Base-by-base conservation (phyloP, 2,888 invertebrate species). In the Pachliopta kotzebuea region DNA sequence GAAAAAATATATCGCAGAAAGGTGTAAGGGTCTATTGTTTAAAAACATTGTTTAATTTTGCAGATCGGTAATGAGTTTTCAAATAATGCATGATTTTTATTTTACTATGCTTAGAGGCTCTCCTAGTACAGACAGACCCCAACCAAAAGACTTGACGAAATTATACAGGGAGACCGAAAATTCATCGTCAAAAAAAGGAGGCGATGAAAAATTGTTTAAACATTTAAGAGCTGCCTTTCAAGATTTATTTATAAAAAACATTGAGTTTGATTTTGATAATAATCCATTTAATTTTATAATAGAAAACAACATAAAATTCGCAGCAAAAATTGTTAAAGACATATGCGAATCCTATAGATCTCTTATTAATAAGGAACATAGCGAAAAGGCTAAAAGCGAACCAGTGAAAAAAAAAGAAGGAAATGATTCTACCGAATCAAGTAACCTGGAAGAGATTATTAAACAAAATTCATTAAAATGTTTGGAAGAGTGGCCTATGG, bases 401-500 rank as follows among this genome's bases (percentile, higher is more conserved):
- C 76, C 83, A n/a, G 69, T 76, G 26, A 90, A 83, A 73, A 84
- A 85, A 72, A 90, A 82, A 68, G 87, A 88, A 0, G 85, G 85
- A 1, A 76, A 69, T 58, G 61, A 54, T 49, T 83, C 83, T 11
- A 79, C 78, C 31, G 83, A 79, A 49, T 81, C 84, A 0, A 63
- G 81, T 18, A 80, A 77, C 73, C 72, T 71, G 62, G 87, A 82
- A 75, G 86, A 78, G 77, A 76, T 77, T 54, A 93, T 84, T 67
- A 90, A 85, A 73, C 63, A 71, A 49, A 89, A 90, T 69, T 84
- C 81, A 60, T 68, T 89, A 20, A 90, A 86, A 75, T 90, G 88
- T 70, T 76, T 93, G 20, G 87, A 92, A 26, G 94, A 94, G 78
- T 94, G 94, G 93, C 81, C 83, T 21, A 88, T 89, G 76, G 94